Evolutionary conservation across 2,797 vertebrate genomes (phyloP).

Genomic region (Peromyscus nudipes): DNA sequence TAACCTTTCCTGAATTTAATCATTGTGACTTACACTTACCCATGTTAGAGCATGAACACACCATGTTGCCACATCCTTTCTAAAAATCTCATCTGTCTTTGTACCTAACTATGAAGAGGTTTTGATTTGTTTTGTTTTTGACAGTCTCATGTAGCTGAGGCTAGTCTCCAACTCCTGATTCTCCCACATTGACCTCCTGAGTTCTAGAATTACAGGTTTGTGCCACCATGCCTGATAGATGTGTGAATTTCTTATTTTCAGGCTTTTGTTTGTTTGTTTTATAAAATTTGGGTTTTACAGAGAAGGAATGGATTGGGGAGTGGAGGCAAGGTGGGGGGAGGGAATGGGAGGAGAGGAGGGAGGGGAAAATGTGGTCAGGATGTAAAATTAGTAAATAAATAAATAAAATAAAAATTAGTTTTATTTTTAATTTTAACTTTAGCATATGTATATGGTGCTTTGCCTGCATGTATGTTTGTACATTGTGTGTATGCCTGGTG

Average conservation of each 20-base stretch:
- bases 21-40: neutral
- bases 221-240: neutral
- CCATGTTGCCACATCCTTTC: neutral
- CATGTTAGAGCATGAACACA: neutral
- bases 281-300: neutral
- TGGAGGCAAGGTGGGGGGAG: too few species aligned
- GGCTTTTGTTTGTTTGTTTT: neutral
- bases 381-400: too few species aligned
- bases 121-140: neutral
- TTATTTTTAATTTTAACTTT: neutral
- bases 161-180: neutral
- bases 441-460: neutral
- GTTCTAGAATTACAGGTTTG: neutral
- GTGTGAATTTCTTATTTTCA: neutral
- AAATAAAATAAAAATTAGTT: too few species aligned
- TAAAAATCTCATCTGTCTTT: neutral
- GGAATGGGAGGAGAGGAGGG: too few species aligned
- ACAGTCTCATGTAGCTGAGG: neutral
- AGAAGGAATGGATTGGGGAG: too few species aligned
- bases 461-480: neutral
- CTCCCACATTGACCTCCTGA: neutral
- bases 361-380: too few species aligned
- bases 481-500: neutral
- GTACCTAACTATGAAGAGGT: neutral
- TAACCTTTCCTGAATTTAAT: neutral